Conservation (phyloP, 1,140 invertebrate genomes). For the Tetramorium simillimum region DNA sequence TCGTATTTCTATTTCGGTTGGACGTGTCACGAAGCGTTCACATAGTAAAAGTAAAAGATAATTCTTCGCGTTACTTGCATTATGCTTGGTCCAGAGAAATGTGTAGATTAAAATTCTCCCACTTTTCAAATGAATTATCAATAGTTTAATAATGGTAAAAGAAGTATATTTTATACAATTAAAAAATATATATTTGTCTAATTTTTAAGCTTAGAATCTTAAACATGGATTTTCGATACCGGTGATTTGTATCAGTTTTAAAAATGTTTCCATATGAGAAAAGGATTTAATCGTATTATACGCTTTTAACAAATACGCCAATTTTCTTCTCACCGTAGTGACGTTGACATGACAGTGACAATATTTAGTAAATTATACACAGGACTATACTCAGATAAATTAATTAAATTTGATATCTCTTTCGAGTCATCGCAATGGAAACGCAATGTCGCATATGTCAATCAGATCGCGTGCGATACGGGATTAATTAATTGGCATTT, state of each 20-base stretch:
- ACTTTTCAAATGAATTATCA: neutral
- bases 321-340: neutral
- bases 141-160: neutral
- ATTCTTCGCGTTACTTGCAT: neutral
- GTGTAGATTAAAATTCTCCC: neutral
- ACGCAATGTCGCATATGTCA: neutral
- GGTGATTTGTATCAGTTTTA: neutral
- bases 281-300: neutral
- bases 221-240: neutral
- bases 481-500: neutral
- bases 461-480: neutral
- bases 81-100: neutral
- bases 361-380: neutral
- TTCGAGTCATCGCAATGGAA: neutral
- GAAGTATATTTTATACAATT: neutral
- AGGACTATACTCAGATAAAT: neutral
- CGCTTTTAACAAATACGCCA: neutral
- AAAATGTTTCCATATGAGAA: neutral
- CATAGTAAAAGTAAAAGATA: neutral
- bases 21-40: neutral
- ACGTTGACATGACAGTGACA: neutral
- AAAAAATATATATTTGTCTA: neutral
- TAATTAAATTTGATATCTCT: neutral
- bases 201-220: neutral
- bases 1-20: constrained; percentile 25